phyloP scores from a whole-genome alignment of 2,797 vertebrate genomes.

The Huso huso region DNA sequence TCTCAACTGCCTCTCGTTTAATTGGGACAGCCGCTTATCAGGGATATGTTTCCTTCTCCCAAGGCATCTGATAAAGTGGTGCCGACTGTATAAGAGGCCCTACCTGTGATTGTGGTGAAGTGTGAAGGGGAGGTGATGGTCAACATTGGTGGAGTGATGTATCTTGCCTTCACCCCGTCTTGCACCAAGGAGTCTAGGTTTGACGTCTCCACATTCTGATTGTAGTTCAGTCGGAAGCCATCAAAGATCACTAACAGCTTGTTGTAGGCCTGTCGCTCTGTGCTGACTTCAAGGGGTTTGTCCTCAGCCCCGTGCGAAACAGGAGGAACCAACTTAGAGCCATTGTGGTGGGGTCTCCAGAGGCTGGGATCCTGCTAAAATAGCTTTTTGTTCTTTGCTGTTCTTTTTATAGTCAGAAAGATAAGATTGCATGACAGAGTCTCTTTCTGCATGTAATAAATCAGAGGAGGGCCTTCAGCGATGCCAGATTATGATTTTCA shows the following conservation, averaged over 20 bases:
- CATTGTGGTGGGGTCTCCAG: not conserved
- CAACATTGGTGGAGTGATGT: conserved; percentile 67
- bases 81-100: conserved; percentile 6
- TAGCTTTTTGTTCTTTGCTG: not conserved
- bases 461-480: not conserved
- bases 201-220: conserved; percentile 71
- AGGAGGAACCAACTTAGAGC: conserved; percentile 13
- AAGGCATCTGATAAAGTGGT: too few relatives aligned
- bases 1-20: too few relatives aligned
- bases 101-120: conserved; percentile 77
- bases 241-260: conserved; percentile 71
- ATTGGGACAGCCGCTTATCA: too few relatives aligned
- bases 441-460: not conserved
- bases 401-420: not conserved
- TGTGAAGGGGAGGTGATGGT: conserved; percentile 79
- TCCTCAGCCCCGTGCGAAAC: conserved; percentile 11
- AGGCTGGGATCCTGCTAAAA: not conserved
- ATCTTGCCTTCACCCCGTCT: conserved; percentile 71
- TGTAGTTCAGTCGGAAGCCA: conserved; percentile 76
- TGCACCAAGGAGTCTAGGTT: conserved; percentile 54
- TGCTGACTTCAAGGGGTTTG: conserved; percentile 22
- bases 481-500: not conserved
- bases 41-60: too few relatives aligned
- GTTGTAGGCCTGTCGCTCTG: conserved; percentile 24
- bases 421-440: conserved; percentile 2